Conservation (phyloP, 2,888 invertebrate genomes). For the Antitype chi region DNA sequence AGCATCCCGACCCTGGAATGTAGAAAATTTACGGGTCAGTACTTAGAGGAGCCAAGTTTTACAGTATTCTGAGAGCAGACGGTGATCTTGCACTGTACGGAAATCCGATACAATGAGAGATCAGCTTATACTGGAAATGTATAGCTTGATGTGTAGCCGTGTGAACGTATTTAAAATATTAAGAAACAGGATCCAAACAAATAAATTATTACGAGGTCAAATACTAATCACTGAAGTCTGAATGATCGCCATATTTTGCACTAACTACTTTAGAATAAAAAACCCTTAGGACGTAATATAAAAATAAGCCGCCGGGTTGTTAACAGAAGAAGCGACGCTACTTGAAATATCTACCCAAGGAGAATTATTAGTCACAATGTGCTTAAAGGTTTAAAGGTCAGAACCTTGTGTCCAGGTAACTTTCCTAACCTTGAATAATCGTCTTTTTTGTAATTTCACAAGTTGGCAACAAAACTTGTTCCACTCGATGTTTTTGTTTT, state of each 20-base stretch:
- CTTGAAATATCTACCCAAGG: constrained; percentile 33
- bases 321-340: constrained; percentile 19
- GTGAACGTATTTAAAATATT: neutral
- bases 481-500: constrained; percentile 66
- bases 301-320: neutral
- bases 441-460: constrained; percentile 68
- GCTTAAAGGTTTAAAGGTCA: constrained; percentile 60
- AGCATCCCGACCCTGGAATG: constrained; percentile 96
- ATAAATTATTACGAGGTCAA: neutral
- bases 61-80: too few species aligned
- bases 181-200: neutral
- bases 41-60: neutral
- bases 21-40: neutral
- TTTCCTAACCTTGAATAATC: constrained; percentile 78
- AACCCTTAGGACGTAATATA: neutral
- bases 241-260: neutral
- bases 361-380: constrained; percentile 48
- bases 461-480: constrained; percentile 72
- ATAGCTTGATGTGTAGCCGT: too few species aligned
- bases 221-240: neutral
- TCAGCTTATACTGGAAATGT: too few species aligned
- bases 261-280: neutral
- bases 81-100: too few species aligned
- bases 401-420: constrained; percentile 66
- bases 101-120: too few species aligned